Evolutionary conservation across 2,797 vertebrate species (phyloP).

Genomic region (Sus cebifrons): DNA sequence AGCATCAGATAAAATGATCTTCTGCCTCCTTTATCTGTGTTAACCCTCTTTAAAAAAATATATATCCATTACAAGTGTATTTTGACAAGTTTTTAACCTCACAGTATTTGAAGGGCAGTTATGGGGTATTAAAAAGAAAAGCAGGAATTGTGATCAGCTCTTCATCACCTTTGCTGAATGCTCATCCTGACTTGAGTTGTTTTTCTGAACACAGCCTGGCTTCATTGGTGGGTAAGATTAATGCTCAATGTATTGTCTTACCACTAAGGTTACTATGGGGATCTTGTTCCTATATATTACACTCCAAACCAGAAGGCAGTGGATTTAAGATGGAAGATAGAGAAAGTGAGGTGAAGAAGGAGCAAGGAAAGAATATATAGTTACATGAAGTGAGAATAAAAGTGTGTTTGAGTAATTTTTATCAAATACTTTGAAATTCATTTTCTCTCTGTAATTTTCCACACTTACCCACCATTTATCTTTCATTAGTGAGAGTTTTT

Average conservation of each 20-base stretch:
- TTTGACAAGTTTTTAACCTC: constrained; percentile 50
- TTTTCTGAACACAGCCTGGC: background rate
- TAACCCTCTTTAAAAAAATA: background rate
- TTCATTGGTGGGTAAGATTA: background rate
- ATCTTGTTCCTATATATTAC: background rate
- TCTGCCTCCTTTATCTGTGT: background rate
- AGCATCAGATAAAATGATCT: background rate
- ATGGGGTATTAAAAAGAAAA: background rate
- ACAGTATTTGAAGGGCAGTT: background rate
- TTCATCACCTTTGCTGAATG: background rate
- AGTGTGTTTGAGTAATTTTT: background rate
- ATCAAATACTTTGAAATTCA: constrained; percentile 36
- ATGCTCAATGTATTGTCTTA: background rate
- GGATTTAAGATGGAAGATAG: background rate
- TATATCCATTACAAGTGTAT: background rate
- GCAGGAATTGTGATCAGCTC: background rate
- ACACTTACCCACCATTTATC: background rate
- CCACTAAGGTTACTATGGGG: background rate
- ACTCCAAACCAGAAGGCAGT: background rate
- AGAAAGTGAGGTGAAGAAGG: background rate
- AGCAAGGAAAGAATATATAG: background rate
- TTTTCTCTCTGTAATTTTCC: constrained; percentile 7
- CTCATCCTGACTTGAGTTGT: background rate
- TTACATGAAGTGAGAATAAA: constrained; percentile 13
- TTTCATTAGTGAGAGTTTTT: constrained; percentile 22